Conservation (phyloP, 2,888 invertebrate species). For the Prosopocoilus inquinatus region DNA sequence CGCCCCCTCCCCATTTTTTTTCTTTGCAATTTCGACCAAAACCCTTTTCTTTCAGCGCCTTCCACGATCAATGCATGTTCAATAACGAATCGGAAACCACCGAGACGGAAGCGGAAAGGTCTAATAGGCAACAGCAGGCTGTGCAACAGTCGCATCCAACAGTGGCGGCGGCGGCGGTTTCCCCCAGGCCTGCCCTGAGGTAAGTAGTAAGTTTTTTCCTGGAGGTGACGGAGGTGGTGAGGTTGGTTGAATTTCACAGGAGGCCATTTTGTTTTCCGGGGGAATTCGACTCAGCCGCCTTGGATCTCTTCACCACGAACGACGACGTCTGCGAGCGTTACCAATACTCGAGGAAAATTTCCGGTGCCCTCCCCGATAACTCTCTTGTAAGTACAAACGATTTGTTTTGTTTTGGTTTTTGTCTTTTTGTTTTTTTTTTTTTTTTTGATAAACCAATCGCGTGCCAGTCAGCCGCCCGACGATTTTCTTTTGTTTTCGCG, state of each 20-base stretch:
- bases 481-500: too few species aligned
- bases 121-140: conserved; percentile 6
- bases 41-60: conserved; percentile 25
- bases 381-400: conserved; percentile 32
- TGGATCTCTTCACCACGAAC: conserved; percentile 25
- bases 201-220: too few species aligned
- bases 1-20: neutral
- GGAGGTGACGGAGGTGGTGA: too few species aligned
- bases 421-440: too few species aligned
- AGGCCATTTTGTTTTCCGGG: conserved; percentile 31
- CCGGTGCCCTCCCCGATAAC: conserved; percentile 27
- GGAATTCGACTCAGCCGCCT: conserved; percentile 20
- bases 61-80: conserved; percentile 37
- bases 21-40: neutral
- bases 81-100: conserved; percentile 42
- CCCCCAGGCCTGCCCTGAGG: too few species aligned
- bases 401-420: conserved; percentile 3
- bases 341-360: conserved; percentile 29
- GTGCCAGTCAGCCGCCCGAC: too few species aligned
- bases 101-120: conserved; percentile 33
- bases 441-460: conserved; percentile 10
- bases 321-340: conserved; percentile 28
- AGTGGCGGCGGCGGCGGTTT: conserved; percentile 2
- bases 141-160: neutral
- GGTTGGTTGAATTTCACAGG: conserved; percentile 17